Conservation (phyloP, 2,113 vertebrate species). For the Epinephelus fuscoguttatus region DNA sequence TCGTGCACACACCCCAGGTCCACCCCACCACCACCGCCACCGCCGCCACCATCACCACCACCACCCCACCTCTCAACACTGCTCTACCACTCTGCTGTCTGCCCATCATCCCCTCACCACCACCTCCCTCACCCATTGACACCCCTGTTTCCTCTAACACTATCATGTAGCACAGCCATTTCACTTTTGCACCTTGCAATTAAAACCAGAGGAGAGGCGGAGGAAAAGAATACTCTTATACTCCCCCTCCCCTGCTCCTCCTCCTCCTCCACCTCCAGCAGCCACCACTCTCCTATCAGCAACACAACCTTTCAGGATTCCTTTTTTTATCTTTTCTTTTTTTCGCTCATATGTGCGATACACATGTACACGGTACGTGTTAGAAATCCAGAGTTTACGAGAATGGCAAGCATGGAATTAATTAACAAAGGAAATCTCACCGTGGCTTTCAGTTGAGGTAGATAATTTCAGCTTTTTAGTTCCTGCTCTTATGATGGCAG, state of each 20-base stretch:
- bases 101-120: constrained; percentile 81
- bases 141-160: constrained; percentile 92
- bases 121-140: constrained; percentile 90
- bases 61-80: constrained; percentile 65
- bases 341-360: constrained; percentile 52
- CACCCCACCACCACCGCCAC: constrained; percentile 16
- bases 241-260: constrained; percentile 9
- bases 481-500: constrained; percentile 53
- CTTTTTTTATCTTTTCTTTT: constrained; percentile 45
- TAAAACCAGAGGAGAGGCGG: constrained; percentile 91
- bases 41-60: not conserved
- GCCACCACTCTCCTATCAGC: constrained; percentile 43
- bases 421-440: constrained; percentile 83
- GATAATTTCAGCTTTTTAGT: constrained; percentile 76
- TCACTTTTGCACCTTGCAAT: constrained; percentile 98
- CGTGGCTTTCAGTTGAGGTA: constrained; percentile 59
- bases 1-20: constrained; percentile 32
- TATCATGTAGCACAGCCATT: constrained; percentile 93
- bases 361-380: constrained; percentile 72
- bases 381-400: constrained; percentile 74
- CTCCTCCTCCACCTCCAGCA: constrained; percentile 15
- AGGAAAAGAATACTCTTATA: constrained; percentile 72
- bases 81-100: constrained; percentile 87
- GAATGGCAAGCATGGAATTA: constrained; percentile 83
- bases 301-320: constrained; percentile 67